phyloP scores from a whole-genome alignment of 2,888 invertebrate genomes.

The Amiota minor region DNA sequence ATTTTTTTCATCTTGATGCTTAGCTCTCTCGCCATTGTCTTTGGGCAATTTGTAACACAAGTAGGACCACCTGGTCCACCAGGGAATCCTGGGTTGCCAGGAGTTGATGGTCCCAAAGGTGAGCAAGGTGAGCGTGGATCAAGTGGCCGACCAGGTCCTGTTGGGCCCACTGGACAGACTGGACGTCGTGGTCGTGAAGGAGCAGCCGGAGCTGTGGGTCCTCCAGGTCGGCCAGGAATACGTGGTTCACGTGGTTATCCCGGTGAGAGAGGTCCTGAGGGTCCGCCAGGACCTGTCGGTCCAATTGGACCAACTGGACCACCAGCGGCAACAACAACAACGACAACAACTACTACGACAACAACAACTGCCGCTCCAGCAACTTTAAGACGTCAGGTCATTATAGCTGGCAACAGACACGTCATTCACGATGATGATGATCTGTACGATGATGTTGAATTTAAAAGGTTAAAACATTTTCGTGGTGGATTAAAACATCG shows the following conservation, averaged over 20 bases:
- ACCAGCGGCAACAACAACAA: constrained; percentile 20
- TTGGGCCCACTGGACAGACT: constrained; percentile 39
- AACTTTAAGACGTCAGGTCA: not conserved
- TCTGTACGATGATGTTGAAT: constrained; percentile 4
- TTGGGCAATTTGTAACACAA: constrained; percentile 22
- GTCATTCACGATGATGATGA: not conserved
- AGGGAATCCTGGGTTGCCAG: constrained; percentile 40
- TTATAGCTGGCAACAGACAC: not conserved
- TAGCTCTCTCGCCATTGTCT: not conserved
- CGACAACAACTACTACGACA: not conserved
- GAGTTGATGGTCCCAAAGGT: constrained; percentile 43
- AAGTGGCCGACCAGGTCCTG: constrained; percentile 35
- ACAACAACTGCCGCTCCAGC: not conserved
- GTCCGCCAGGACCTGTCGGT: constrained; percentile 41
- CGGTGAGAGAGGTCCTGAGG: constrained; percentile 45
- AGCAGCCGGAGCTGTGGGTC: constrained; percentile 42
- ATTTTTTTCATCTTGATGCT: not conserved
- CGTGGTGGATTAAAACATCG: not conserved
- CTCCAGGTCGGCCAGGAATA: constrained; percentile 39
- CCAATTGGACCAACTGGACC: constrained; percentile 40
- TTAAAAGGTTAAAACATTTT: not conserved
- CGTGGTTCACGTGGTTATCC: constrained; percentile 45
- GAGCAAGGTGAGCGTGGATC: constrained; percentile 41
- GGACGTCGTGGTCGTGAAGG: constrained; percentile 43
- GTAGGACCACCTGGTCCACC: constrained; percentile 44